Conservation (phyloP, 1,140 invertebrate genomes). For the Leptinotarsa lineolata region DNA sequence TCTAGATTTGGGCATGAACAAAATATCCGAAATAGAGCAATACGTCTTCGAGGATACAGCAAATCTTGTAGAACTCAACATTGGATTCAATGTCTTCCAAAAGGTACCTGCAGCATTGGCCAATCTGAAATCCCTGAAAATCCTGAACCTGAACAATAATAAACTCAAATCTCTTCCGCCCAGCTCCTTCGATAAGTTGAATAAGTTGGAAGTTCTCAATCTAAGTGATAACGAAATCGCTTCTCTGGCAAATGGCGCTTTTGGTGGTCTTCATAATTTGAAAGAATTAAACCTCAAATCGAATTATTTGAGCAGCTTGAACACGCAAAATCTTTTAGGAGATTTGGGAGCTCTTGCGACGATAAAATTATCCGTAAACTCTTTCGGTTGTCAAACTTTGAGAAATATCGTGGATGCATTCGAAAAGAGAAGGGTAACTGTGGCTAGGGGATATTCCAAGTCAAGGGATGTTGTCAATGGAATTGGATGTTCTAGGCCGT, state of each 20-base stretch:
- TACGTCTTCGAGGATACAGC: slow-evolving; percentile 28
- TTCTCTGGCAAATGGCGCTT: slow-evolving; percentile 14
- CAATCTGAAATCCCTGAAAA: slow-evolving; percentile 27
- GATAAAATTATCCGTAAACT: slow-evolving; percentile 34
- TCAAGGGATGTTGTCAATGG: slow-evolving; percentile 27
- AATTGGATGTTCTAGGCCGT: slow-evolving; percentile 26
- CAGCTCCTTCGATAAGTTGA: slow-evolving; percentile 24
- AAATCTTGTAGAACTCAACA: slow-evolving; percentile 27
- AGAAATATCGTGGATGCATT: slow-evolving; percentile 22
- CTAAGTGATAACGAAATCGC: slow-evolving; percentile 31
- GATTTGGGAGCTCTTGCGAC: slow-evolving; percentile 14
- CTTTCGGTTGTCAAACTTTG: slow-evolving; percentile 32
- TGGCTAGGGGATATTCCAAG: slow-evolving; percentile 25
- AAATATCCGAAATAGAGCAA: slow-evolving; percentile 31
- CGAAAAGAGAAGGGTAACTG: slow-evolving; percentile 17
- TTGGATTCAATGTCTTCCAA: slow-evolving; percentile 31
- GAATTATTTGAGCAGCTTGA: slow-evolving; percentile 32
- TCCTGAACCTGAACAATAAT: slow-evolving; percentile 35
- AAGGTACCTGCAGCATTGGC: slow-evolving; percentile 19
- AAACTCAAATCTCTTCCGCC: slow-evolving; percentile 19
- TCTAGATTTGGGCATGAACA: slow-evolving; percentile 37
- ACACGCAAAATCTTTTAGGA: slow-evolving; percentile 26
- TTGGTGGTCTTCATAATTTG: slow-evolving; percentile 26
- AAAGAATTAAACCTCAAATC: slow-evolving; percentile 31
- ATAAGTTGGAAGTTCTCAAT: slow-evolving; percentile 25